Percentiles rank a stretch among this genome's conserved stretches.
These are phyloP conservation scores for Leptarthrus brevirostris DNA, from an alignment of 2,888 invertebrate species.

Conservation along the genomic window DNA sequence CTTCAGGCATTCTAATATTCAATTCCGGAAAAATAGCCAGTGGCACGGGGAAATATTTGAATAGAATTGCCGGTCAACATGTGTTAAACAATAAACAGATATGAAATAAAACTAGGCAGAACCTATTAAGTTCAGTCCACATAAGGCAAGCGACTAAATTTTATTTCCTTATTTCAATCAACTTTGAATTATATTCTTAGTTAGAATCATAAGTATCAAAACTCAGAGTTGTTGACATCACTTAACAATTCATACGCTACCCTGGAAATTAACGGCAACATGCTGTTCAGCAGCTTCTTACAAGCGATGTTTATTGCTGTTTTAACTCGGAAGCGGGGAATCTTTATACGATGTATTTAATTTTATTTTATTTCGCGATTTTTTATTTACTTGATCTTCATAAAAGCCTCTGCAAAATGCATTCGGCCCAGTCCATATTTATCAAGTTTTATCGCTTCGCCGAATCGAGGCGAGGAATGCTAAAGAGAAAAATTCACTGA, in stretches of 20 bases:
- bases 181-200: too few species aligned
- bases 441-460: constrained; percentile 47
- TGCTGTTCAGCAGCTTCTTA: constrained; percentile 22
- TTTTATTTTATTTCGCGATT: constrained; percentile 19
- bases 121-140: too few species aligned
- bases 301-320: constrained; percentile 5
- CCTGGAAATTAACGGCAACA: constrained; percentile 31
- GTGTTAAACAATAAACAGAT: too few species aligned
- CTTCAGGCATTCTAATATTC: too few species aligned
- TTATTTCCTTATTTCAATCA: too few species aligned
- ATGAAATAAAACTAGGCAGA: too few species aligned
- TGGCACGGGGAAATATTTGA: too few species aligned
- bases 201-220: too few species aligned
- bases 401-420: constrained; percentile 32
- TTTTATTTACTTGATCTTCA: constrained; percentile 38
- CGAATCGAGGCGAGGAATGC: constrained; percentile 25
- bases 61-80: too few species aligned
- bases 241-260: constrained; percentile 8
- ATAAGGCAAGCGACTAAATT: too few species aligned
- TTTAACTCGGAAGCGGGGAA: constrained; percentile 39
- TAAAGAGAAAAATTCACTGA: constrained; percentile 1
- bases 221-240: neutral
- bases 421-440: constrained; percentile 43
- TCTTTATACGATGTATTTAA: constrained; percentile 33
- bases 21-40: too few species aligned